Percentiles rank a stretch among this genome's conserved stretches.
phyloP scores from a whole-genome alignment of 2,888 invertebrate genomes.

The Ichneumon xanthorius region DNA sequence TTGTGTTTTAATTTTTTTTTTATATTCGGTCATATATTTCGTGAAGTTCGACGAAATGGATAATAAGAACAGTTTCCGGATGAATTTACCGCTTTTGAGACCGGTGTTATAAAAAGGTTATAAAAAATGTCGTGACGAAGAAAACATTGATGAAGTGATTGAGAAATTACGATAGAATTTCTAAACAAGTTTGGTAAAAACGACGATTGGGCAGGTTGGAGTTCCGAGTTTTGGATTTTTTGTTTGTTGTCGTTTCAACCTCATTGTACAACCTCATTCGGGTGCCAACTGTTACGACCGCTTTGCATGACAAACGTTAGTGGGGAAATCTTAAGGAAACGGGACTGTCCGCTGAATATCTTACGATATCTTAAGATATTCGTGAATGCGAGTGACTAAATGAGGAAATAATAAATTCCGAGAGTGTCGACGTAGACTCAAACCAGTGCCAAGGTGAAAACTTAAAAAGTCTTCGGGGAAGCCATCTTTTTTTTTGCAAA shows the following conservation, averaged over 20 bases:
- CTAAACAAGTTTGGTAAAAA: background rate
- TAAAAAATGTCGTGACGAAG: background rate
- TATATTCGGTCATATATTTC: no score
- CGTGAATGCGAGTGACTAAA: background rate
- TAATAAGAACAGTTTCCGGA: background rate
- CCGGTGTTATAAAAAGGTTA: background rate
- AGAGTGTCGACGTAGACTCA: background rate
- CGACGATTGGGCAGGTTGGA: background rate
- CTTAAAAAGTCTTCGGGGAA: background rate
- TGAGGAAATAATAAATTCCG: background rate
- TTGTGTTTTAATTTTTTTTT: background rate
- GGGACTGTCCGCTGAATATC: background rate
- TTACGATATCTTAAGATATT: constrained; percentile 9
- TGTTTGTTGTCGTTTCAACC: background rate
- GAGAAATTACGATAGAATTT: background rate
- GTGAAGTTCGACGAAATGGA: background rate
- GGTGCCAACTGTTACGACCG: background rate
- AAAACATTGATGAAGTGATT: background rate
- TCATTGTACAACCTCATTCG: background rate
- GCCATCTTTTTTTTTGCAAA: background rate
- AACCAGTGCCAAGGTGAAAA: background rate
- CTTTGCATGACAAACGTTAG: constrained; percentile 17
- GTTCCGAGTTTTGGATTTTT: background rate
- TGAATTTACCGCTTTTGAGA: background rate
- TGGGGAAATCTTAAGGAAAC: background rate